These are phyloP conservation scores for Toxotes chatareus DNA, from an alignment of 2,113 vertebrate species.

Conservation along the genomic window DNA sequence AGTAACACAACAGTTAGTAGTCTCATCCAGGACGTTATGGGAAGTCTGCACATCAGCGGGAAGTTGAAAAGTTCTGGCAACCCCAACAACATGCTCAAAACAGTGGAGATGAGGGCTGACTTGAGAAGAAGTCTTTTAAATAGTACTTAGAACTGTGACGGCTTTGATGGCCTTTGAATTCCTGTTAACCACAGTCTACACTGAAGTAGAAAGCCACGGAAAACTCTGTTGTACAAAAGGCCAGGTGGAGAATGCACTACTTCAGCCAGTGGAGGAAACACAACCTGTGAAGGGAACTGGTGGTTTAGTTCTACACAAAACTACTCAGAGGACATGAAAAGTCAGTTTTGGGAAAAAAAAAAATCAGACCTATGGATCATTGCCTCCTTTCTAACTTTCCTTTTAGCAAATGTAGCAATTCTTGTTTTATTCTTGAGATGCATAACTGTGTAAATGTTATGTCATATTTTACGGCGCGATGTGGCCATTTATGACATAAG, in stretches of 20 bases:
- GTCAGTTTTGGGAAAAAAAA: too few species aligned
- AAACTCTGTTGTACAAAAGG: not conserved
- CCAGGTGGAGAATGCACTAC: not conserved
- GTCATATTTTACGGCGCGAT: too few species aligned
- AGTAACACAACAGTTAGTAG: not conserved
- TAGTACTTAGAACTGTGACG: not conserved
- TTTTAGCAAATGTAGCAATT: too few species aligned
- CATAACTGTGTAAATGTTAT: too few species aligned
- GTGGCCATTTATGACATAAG: not conserved
- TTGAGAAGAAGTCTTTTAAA: not conserved
- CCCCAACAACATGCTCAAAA: slow-evolving; percentile 5
- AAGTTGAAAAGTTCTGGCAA: slow-evolving; percentile 9
- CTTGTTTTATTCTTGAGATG: too few species aligned
- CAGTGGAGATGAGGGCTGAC: not conserved
- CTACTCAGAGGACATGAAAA: not conserved
- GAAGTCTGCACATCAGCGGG: not conserved
- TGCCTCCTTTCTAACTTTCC: too few species aligned
- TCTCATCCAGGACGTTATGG: not conserved
- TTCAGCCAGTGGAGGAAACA: not conserved
- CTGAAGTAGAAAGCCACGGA: slow-evolving; percentile 2
- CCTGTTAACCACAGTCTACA: not conserved
- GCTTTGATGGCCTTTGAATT: slow-evolving; percentile 12
- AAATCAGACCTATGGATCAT: too few species aligned
- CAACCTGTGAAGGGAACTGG: not conserved
- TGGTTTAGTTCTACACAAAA: not conserved